A percentile compares a stretch with the other conserved stretches of the same genome.
Evolutionary conservation across 2,113 vertebrate species (phyloP).

Genomic region (Manacus vitellinus): DNA sequence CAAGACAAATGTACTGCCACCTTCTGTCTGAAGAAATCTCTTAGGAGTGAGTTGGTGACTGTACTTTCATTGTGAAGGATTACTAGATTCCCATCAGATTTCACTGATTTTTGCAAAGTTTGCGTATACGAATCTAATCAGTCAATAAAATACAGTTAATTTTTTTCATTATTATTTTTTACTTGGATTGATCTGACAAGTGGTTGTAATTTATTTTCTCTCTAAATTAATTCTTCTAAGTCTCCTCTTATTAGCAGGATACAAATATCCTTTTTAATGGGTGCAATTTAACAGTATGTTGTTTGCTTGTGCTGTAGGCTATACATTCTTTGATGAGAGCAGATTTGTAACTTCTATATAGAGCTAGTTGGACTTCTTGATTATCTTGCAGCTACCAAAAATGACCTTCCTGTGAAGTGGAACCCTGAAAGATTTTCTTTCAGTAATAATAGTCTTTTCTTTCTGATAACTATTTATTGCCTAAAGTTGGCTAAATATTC

Average conservation of each 20-base stretch:
- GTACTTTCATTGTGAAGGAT: not conserved
- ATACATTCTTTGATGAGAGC: slow-evolving; percentile 19
- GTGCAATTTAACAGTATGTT: not conserved
- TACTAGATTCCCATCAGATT: not conserved
- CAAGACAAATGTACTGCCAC: not conserved
- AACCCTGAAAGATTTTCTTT: slow-evolving; percentile 27
- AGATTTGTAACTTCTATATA: not conserved
- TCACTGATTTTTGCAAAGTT: not conserved
- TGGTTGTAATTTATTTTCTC: not conserved
- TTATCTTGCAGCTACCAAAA: slow-evolving; percentile 22
- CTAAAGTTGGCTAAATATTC: not conserved
- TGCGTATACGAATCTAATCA: not conserved
- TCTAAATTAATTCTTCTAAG: not conserved
- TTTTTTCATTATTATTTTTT: not conserved
- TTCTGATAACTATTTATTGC: not conserved
- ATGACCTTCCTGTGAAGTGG: not conserved
- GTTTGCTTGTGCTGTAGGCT: not conserved
- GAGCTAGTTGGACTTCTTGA: slow-evolving; percentile 45
- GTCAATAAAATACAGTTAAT: not conserved
- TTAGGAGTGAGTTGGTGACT: not conserved
- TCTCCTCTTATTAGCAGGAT: not conserved
- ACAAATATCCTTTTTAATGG: not conserved
- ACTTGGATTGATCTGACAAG: not conserved
- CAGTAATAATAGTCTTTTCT: slow-evolving; percentile 8
- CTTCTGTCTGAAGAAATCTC: not conserved